These are phyloP conservation scores for Drosophila neocordata DNA, from an alignment of 1,140 invertebrate species.

Conservation along the genomic window DNA sequence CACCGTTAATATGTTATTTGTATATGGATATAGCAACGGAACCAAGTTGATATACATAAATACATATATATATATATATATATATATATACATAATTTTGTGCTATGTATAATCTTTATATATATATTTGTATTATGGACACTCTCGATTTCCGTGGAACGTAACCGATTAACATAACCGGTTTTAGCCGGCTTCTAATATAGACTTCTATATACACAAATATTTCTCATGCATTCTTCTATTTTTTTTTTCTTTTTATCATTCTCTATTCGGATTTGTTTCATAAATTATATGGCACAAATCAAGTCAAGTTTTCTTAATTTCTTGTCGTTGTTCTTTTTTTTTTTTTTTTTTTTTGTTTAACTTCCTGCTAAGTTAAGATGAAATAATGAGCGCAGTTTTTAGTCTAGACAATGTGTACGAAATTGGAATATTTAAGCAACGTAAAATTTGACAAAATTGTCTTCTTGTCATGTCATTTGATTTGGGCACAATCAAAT, in stretches of 20 bases:
- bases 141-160: conserved; percentile 66
- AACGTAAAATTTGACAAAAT: conserved; percentile 4
- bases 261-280: conserved; percentile 25
- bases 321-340: conserved; percentile 28
- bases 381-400: conserved; percentile 3
- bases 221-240: conserved; percentile 13
- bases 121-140: not conserved
- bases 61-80: too few relatives aligned
- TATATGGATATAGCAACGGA: conserved; percentile 9
- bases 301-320: conserved; percentile 52
- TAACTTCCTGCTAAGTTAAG: conserved; percentile 22
- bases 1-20: conserved; percentile 39
- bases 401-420: conserved; percentile 35
- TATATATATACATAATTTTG: too few relatives aligned
- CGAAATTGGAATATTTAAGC: conserved; percentile 39
- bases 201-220: not conserved
- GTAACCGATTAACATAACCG: conserved; percentile 55
- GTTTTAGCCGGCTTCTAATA: conserved; percentile 40
- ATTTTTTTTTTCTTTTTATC: not conserved
- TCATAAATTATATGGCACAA: conserved; percentile 55
- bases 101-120: too few relatives aligned
- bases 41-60: conserved; percentile 11
- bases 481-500: conserved; percentile 21
- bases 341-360: not conserved
- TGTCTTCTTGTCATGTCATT: not conserved